These are phyloP conservation scores for Buceros bicornis DNA, from an alignment of 2,797 vertebrate species.

Conservation along the genomic window DNA sequence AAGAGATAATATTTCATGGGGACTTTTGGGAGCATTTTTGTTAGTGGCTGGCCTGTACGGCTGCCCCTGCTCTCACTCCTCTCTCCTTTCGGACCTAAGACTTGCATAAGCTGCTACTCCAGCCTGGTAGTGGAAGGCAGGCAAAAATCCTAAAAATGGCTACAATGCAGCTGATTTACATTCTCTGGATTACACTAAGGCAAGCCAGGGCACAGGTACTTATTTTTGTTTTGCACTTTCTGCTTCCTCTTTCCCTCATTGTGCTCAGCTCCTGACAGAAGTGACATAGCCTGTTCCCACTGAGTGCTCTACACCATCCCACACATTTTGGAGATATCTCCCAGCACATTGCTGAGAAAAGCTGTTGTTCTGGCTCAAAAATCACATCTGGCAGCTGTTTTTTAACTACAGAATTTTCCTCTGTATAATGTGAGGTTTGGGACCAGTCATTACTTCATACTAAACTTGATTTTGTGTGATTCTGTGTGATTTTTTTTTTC, in stretches of 20 bases:
- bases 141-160: slow-evolving; percentile 44
- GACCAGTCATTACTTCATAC: neutral
- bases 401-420: slow-evolving; percentile 3
- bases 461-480: slow-evolving; percentile 6
- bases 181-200: neutral
- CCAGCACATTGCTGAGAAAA: slow-evolving; percentile 19
- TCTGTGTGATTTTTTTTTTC: neutral
- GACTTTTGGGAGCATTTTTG: slow-evolving; percentile 40
- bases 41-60: neutral
- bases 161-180: slow-evolving; percentile 3
- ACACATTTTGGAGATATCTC: slow-evolving; percentile 6
- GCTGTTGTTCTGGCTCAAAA: slow-evolving; percentile 35
- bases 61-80: neutral
- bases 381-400: slow-evolving; percentile 38
- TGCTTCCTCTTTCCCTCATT: accelerated
- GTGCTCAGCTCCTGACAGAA: neutral
- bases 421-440: neutral
- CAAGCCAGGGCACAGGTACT: slow-evolving; percentile 19
- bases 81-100: neutral
- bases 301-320: neutral
- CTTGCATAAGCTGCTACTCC: neutral
- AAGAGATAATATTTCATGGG: slow-evolving; percentile 52
- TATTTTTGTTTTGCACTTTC: neutral
- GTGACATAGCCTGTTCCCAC: neutral
- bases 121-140: neutral